Evolutionary conservation across 92 coral and sea anemone genomes (phyloP).

Genomic region (Actinernus sp.): DNA sequence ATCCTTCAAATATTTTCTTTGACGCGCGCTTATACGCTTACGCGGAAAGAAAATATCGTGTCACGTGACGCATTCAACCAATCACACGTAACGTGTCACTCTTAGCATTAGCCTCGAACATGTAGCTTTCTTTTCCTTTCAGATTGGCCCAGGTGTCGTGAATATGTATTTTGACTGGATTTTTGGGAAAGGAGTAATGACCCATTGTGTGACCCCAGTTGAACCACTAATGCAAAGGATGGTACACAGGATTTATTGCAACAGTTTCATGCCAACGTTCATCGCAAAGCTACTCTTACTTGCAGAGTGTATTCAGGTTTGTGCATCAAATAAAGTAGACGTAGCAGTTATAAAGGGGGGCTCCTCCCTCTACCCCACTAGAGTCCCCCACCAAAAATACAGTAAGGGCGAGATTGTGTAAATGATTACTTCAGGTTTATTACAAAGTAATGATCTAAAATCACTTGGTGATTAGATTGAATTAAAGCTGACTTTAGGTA

Average conservation of each 20-base stretch:
- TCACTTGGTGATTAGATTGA: too few relatives aligned
- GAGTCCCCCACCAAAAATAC: too few relatives aligned
- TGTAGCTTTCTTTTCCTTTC: background rate
- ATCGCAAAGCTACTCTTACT: constrained; percentile 66
- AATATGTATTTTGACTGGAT: constrained; percentile 62
- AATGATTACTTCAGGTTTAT: too few relatives aligned
- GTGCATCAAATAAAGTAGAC: background rate
- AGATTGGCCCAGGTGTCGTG: constrained; percentile 99
- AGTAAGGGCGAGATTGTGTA: too few relatives aligned
- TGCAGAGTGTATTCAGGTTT: constrained; percentile 87
- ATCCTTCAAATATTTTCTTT: background rate
- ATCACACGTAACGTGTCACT: too few relatives aligned
- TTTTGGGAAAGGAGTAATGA: constrained; percentile 68
- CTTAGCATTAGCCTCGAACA: background rate
- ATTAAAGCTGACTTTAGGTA: too few relatives aligned
- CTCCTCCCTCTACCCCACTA: too few relatives aligned
- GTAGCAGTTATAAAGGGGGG: background rate
- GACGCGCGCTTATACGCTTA: too few relatives aligned
- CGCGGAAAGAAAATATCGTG: too few relatives aligned
- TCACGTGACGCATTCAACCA: too few relatives aligned
- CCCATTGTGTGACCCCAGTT: constrained; percentile 78
- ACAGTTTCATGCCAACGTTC: constrained; percentile 52
- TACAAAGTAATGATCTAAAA: too few relatives aligned
- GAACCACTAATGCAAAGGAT: constrained; percentile 90
- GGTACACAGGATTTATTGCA: constrained; percentile 67